Conservation (phyloP, 2,888 invertebrate genomes). For the Spisula subtruncata region DNA sequence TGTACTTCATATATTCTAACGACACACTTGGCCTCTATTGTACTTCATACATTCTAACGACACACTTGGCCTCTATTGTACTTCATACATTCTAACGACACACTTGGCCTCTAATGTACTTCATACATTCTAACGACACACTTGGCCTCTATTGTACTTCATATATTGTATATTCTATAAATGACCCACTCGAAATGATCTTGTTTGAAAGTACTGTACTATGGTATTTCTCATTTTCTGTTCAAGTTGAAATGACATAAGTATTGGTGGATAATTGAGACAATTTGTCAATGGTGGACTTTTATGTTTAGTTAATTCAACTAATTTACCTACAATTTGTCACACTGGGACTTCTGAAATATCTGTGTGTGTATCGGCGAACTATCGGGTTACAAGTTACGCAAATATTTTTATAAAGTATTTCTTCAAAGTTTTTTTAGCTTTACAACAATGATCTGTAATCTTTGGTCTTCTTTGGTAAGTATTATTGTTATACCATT, state of each 20-base stretch:
- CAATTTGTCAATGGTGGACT: neutral
- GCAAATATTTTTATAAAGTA: constrained; percentile 13
- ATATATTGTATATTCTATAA: too few species aligned
- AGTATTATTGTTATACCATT: neutral
- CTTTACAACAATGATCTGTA: neutral
- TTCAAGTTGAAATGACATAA: constrained; percentile 1
- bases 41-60: too few species aligned
- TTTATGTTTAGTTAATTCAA: neutral
- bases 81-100: too few species aligned
- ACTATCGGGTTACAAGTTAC: neutral
- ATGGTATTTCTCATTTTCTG: too few species aligned
- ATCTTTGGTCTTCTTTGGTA: neutral
- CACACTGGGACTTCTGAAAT: neutral
- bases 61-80: neutral
- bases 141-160: neutral
- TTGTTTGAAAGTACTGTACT: neutral
- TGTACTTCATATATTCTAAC: neutral
- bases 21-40: neutral
- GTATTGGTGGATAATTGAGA: neutral
- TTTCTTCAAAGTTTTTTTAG: constrained; percentile 16
- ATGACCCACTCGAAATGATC: neutral
- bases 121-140: too few species aligned
- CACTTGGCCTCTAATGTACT: neutral
- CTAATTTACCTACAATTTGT: neutral
- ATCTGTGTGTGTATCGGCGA: neutral